Base-by-base conservation (phyloP, 2,113 vertebrate species). In the Anarhynchus alexandrinus region DNA sequence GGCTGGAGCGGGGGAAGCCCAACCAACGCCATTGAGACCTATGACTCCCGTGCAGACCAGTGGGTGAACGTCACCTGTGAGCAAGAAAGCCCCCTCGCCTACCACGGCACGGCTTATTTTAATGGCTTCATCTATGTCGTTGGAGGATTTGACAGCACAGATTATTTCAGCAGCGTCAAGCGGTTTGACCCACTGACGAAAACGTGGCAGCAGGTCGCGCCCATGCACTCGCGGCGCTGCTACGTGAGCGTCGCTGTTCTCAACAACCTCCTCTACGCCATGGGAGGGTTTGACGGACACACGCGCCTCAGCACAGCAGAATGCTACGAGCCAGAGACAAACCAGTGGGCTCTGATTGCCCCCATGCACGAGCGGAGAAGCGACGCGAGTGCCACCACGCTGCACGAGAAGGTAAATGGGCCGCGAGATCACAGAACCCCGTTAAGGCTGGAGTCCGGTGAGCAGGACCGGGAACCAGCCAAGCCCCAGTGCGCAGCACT, bases 251-350 rank as follows among this genome's bases (percentile, higher is more conserved):
- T 99, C 42, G 82, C 98, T 0, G 97, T 98, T 16, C 98, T 98
- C 54, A 80, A 98, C 38, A 81, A 96, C 51, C 96, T 95, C 72
- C 98, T 98, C 88, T 97, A 97, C 1, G 97, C 97, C 91, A 99
- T 99, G 95, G 99, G 99, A 11, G 99, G 99, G 19, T 99, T 98
- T 27, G 98, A 99, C 1, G 99, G 99, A 23, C 96, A 98, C 2
- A 76, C 61, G n/a, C 97, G 98, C 14, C 98, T 99, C 76, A 98
- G 98, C 95, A 98, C 98, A 0, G 98, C 98, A 0, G 99, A 99
- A 34, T 93, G 94, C 0, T 99, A 98, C 1, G 86, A 99, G 62
- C 98, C 98, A 0, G 97, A 98, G 88, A 98, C 97, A 26, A 99
- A 99, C 88, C 98, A 98, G 73, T 99, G 99, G 98, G 98, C 96